phyloP scores from a whole-genome alignment of 1,140 invertebrate genomes.

The Periplaneta americana region DNA sequence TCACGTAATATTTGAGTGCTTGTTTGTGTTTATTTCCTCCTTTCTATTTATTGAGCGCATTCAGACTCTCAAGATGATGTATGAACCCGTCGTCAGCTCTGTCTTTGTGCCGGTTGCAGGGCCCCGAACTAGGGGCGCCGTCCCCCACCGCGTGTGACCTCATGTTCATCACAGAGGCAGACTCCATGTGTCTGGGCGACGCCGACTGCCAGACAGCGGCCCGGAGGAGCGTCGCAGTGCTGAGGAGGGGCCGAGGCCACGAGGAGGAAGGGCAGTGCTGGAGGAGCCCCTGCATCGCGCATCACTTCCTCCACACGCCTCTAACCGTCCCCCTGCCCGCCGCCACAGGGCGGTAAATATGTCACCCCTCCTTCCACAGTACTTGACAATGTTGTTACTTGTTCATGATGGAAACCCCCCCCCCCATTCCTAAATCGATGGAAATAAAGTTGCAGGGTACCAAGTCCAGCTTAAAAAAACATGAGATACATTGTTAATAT shows the following conservation, averaged over 20 bases:
- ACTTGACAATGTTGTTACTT: background rate
- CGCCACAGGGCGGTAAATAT: background rate
- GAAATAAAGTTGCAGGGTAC: background rate
- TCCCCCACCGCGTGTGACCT: slow-evolving; percentile 2
- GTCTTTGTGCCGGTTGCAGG: background rate
- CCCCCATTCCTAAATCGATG: no score
- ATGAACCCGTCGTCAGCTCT: background rate
- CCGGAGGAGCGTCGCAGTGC: background rate
- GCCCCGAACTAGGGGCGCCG: slow-evolving; percentile 1
- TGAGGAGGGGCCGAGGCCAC: background rate
- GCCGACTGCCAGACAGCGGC: background rate
- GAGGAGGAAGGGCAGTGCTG: background rate
- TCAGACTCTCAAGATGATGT: no score
- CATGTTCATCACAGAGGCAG: slow-evolving; percentile 2
- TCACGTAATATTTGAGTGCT: no score
- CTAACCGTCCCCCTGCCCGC: background rate
- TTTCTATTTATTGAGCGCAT: no score
- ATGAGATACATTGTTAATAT: background rate
- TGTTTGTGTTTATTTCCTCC: no score
- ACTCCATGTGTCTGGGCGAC: background rate
- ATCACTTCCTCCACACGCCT: background rate
- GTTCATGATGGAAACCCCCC: no score
- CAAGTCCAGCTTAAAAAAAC: background rate
- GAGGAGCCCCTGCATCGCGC: background rate
- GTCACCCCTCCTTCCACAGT: background rate